Percentiles rank a stretch among this genome's conserved stretches.
These are phyloP conservation scores for Ammospiza caudacuta DNA, from an alignment of 2,113 vertebrate genomes.

Conservation along the genomic window DNA sequence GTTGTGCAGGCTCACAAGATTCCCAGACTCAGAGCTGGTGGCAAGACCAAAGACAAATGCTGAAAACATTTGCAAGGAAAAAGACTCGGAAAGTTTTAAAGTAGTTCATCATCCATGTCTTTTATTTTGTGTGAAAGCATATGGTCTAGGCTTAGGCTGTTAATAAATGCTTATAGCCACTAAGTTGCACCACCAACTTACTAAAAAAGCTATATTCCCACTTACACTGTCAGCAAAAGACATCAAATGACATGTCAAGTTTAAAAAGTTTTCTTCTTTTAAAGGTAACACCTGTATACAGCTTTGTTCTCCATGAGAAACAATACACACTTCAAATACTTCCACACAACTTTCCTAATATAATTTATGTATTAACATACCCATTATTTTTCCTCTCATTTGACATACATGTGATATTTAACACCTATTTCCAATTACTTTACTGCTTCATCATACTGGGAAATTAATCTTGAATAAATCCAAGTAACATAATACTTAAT, in stretches of 20 bases:
- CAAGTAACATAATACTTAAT: neutral
- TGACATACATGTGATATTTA: neutral
- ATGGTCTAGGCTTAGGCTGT: neutral
- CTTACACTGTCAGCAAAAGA: neutral
- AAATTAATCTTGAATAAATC: neutral
- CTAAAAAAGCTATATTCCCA: neutral
- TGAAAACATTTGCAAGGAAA: neutral
- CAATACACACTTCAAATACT: neutral
- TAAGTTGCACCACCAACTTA: neutral
- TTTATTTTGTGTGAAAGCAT: neutral
- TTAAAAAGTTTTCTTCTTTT: neutral
- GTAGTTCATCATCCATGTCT: neutral
- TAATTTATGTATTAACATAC: neutral
- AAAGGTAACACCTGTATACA: neutral
- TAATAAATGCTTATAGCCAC: neutral
- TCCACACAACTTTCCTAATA: neutral
- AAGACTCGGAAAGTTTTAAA: neutral
- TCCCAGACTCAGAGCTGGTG: neutral
- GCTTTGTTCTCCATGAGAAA: neutral
- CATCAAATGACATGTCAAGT: neutral
- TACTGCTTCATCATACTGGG: neutral
- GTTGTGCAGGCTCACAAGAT: neutral
- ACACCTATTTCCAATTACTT: neutral
- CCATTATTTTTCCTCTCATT: neutral
- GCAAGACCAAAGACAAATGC: neutral